Evolutionary conservation across 1,140 invertebrate genomes (phyloP).

Genomic region (Drosophila arawakana): DNA sequence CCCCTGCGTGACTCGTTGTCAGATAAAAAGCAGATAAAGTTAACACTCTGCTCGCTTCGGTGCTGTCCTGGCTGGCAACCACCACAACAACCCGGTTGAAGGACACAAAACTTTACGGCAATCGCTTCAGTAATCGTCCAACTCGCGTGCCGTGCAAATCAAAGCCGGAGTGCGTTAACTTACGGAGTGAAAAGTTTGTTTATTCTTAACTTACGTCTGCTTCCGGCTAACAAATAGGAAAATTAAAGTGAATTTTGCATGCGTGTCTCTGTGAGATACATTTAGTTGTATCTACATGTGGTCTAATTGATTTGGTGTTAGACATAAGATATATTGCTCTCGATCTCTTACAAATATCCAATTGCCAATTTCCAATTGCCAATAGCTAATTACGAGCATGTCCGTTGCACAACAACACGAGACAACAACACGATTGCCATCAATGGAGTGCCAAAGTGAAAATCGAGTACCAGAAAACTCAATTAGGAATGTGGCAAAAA

Average conservation of each 20-base stretch:
- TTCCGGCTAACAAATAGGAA: neutral
- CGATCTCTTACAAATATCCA: conserved; percentile 10
- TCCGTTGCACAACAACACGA: conserved; percentile 52
- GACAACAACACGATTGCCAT: conserved; percentile 30
- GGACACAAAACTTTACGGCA: conserved; percentile 34
- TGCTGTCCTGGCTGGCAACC: conserved; percentile 33
- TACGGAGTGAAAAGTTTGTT: neutral
- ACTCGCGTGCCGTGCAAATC: conserved; percentile 56
- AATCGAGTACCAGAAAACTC: conserved; percentile 77
- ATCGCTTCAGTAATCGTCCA: conserved; percentile 63
- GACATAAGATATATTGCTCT: conserved; percentile 57
- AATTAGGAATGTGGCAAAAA: conserved; percentile 72
- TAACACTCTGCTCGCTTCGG: conserved; percentile 36
- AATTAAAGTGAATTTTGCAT: conserved; percentile 18
- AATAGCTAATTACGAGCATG: conserved; percentile 62
- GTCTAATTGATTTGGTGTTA: conserved; percentile 44
- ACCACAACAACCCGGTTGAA: conserved; percentile 36
- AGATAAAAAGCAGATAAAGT: conserved; percentile 75
- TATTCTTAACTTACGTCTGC: neutral
- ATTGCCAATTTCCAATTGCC: neutral
- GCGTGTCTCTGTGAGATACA: conserved; percentile 28
- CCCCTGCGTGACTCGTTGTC: conserved; percentile 20
- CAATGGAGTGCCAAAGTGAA: conserved; percentile 76
- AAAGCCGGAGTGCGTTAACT: neutral
- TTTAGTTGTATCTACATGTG: conserved; percentile 5